Conservation (phyloP, 1,140 invertebrate species). For the Apocrypta bakeri region DNA sequence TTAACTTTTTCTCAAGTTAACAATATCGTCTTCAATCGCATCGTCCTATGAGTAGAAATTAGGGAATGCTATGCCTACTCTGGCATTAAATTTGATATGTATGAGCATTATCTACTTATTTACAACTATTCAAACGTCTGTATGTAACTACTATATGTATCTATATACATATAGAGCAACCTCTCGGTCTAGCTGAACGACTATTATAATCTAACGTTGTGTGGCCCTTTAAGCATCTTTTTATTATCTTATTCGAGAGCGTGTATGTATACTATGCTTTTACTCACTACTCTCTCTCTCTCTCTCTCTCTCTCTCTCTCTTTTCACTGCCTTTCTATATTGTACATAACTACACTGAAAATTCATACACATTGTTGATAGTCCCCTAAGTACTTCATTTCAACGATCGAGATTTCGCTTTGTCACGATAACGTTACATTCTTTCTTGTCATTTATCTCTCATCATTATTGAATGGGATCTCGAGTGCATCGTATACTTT, state of each 20-base stretch:
- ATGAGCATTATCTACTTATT: conserved; percentile 61
- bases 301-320: too few species aligned
- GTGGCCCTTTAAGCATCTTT: background rate
- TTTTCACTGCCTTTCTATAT: too few species aligned
- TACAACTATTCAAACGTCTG: background rate
- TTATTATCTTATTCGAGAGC: background rate
- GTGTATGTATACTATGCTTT: too few species aligned
- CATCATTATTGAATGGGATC: background rate
- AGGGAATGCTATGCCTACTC: background rate
- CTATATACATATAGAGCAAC: conserved; percentile 47
- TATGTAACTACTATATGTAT: conserved; percentile 48
- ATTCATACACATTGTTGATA: background rate
- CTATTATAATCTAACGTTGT: conserved; percentile 50
- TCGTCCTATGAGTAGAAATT: too few species aligned
- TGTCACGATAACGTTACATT: background rate
- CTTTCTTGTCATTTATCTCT: too few species aligned
- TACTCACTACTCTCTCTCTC: too few species aligned
- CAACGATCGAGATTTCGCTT: background rate
- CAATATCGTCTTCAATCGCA: background rate
- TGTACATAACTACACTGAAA: too few species aligned
- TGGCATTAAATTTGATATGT: conserved; percentile 59
- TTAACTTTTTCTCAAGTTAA: too few species aligned
- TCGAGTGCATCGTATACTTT: background rate
- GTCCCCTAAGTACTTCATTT: background rate
- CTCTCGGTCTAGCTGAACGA: conserved; percentile 46